Base-by-base conservation (phyloP, 2,113 vertebrate genomes). In the Gallinago media region DNA sequence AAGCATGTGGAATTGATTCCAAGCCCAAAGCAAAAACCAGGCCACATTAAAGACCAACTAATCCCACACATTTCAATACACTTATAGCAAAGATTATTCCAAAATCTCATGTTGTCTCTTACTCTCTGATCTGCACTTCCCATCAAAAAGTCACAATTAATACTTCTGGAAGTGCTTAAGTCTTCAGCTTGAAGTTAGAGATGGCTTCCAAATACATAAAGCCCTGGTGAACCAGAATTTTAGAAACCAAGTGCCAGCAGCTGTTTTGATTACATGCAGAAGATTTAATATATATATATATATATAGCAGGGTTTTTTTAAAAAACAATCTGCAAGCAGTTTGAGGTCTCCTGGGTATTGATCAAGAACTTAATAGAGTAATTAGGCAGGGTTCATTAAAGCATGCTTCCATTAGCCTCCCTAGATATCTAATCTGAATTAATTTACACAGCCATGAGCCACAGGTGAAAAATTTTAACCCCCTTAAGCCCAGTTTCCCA, bases 321-420 rank as follows among this genome's bases (percentile, higher is more conserved):
- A 71, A 75, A 59, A 88, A 56, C 17, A 47, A 62, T 71, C 59
- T 88, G 50, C n/a, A 49, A 83, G 74, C 32, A 80, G 44, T 63
- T 52, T 90, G 50, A 94, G 56, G 63, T 88, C 95, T 90, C 90
- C 56, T n/a, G 65, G 21, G 88, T 77, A 96, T 74, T 82, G 92
- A 96, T 95, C 95, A 96, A 86, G 83, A 88, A 95, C 38, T 90
- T 94, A 95, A 94, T 23, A 85, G 34, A 92, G 67, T 92, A 92
- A 97, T 95, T 96, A 96, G 78, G 34, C 47, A 71, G 21, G 34
- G 72, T 92, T 96, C 95, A 95, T 95, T 94, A 97, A 93, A 89
- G 74, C 54, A 94, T 44, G 44, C 56, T 74, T 88, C n/a, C 85
- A 90, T 93, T 92, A 94, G 49, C 36, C 56, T 92, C 70, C 71